Base-by-base conservation (phyloP, 2,797 vertebrate species). In the Taeniopygia guttata region DNA sequence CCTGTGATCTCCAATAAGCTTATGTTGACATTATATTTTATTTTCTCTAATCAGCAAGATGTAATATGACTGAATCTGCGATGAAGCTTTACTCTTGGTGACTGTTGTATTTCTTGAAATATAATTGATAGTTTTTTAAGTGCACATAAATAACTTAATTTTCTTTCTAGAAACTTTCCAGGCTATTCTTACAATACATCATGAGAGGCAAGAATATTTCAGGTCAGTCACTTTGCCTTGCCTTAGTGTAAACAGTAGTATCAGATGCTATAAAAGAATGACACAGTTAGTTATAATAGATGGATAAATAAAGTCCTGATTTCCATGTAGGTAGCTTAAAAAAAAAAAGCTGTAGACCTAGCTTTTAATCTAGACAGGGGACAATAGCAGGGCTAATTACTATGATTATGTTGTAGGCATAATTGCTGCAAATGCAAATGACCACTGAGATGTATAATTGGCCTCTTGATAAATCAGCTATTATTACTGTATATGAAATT, bases 391-490 rank as follows among this genome's bases (percentile, higher is more conserved):
- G 52, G n/a, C 36, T 59, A 79, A 59, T 90, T 76, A 67, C 74
- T 83, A 14, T 40, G 63, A 78, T 90, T 81, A 54, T 27, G 4
- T 52, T 77, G 40, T 74, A 68, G 20, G 34, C 29, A 52, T 85
- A 89, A 87, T 60, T 89, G 29, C 49, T 85, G 45, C 60, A 87
- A 94, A 74, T 80, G 59, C 52, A 77, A 68, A 91, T 92, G 78
- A 74, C 84, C 60, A 46, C 32, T 70, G 79, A 89, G 68, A 91
- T 46, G 34, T 68, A 42, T 86, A 84, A 91, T 55, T 74, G 49
- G 30, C 32, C 27, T 59, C 67, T 93, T 2, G 2, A 34, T 84
- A 84, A 69, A 77, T 73, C 60, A 62, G 43, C 58, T 85, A 2
- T 73, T 93, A 80, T 67, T 83, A 43, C 42, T 70, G 22, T 70